A percentile compares a stretch with the other conserved stretches of the same genome.
Evolutionary conservation across 2,113 vertebrate species (phyloP).

Genomic region (Lamprotornis superbus): DNA sequence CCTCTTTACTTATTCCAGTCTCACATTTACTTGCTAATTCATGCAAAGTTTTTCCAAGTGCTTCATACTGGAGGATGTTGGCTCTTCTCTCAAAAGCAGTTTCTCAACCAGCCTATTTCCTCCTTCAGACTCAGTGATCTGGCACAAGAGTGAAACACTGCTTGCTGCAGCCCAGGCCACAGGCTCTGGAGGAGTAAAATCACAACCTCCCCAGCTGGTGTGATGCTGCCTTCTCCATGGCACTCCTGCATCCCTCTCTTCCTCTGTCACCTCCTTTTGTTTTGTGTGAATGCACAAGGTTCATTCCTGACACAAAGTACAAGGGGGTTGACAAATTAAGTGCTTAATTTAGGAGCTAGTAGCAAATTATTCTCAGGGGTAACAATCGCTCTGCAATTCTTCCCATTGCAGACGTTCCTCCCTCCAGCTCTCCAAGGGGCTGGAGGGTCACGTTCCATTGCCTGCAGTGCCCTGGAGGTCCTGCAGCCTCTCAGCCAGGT

Average conservation of each 20-base stretch:
- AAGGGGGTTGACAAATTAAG: neutral
- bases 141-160: neutral
- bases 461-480: neutral
- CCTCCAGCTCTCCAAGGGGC: neutral
- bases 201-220: neutral
- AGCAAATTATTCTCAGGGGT: neutral
- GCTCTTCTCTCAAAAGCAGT: slow-evolving; percentile 6
- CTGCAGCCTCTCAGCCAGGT: neutral
- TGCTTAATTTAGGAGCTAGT: neutral
- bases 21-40: slow-evolving; percentile 60
- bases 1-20: slow-evolving; percentile 39
- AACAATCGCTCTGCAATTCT: neutral
- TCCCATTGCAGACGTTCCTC: neutral
- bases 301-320: neutral
- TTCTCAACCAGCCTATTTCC: slow-evolving; percentile 26
- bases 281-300: neutral
- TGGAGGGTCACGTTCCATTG: neutral
- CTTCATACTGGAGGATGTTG: slow-evolving; percentile 15
- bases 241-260: neutral
- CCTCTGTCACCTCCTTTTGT: neutral
- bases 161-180: neutral
- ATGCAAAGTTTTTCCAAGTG: slow-evolving; percentile 51
- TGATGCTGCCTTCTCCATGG: neutral
- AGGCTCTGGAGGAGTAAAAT: neutral
- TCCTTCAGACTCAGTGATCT: neutral